These are phyloP conservation scores for Pyrrhosoma nymphula DNA, from an alignment of 2,888 invertebrate genomes.

Conservation along the genomic window DNA sequence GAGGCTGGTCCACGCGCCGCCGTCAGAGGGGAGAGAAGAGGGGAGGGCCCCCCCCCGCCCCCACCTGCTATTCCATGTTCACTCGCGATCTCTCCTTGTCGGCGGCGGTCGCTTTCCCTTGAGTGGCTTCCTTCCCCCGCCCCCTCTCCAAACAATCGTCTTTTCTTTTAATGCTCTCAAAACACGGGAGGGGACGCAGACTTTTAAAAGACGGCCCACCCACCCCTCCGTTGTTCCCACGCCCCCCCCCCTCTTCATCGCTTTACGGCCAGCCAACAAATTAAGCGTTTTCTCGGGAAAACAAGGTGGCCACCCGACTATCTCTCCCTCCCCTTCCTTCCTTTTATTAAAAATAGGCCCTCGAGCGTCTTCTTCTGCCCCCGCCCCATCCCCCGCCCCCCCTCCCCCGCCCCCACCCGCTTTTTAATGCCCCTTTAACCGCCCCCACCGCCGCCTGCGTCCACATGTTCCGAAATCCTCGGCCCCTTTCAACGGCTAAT, in stretches of 20 bases:
- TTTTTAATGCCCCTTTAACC: too few relatives aligned
- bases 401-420: too few relatives aligned
- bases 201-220: too few relatives aligned
- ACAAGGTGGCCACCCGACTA: neutral
- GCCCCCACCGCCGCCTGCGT: conserved; percentile 7
- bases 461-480: neutral
- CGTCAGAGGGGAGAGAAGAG: too few relatives aligned
- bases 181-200: neutral
- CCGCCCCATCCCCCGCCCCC: neutral
- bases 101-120: neutral
- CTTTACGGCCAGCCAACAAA: neutral
- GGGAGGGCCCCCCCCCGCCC: neutral
- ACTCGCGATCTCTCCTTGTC: neutral
- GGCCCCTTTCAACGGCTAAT: neutral
- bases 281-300: conserved; percentile 4
- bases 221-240: neutral
- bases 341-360: neutral
- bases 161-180: conserved; percentile 18
- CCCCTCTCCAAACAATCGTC: conserved; percentile 12
- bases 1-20: too few relatives aligned
- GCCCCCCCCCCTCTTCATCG: neutral
- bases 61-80: neutral
- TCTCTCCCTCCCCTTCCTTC: neutral
- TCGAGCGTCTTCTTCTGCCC: neutral
- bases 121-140: neutral